These are phyloP conservation scores for Drosophila pectinifera DNA, from an alignment of 1,140 invertebrate species.

Conservation along the genomic window DNA sequence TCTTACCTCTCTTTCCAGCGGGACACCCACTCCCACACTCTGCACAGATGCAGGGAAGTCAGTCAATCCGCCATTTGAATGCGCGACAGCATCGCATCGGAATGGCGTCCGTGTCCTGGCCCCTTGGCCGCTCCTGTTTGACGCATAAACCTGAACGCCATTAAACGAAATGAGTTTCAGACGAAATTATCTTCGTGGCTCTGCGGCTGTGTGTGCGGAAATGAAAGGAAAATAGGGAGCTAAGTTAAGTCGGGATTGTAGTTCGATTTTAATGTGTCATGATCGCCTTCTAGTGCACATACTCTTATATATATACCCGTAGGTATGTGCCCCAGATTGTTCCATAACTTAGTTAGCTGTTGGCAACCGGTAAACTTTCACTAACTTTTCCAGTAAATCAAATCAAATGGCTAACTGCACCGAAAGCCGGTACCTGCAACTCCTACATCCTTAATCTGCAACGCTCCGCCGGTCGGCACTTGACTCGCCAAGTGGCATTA, in stretches of 20 bases:
- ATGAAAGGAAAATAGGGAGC: slow-evolving; percentile 12
- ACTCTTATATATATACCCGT: no score
- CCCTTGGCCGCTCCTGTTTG: slow-evolving; percentile 57
- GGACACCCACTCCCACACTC: slow-evolving; percentile 12
- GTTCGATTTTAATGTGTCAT: slow-evolving; percentile 70
- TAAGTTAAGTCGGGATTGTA: slow-evolving; percentile 23
- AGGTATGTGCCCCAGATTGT: slow-evolving; percentile 49
- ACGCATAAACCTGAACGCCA: slow-evolving; percentile 78
- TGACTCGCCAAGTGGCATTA: slow-evolving; percentile 75
- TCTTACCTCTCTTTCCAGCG: slow-evolving; percentile 7
- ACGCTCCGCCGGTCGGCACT: slow-evolving; percentile 21
- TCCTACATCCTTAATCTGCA: slow-evolving; percentile 17
- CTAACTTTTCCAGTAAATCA: slow-evolving; percentile 77
- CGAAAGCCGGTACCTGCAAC: slow-evolving; percentile 22
- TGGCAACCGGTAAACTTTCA: slow-evolving; percentile 69
- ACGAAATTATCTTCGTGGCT: slow-evolving; percentile 66
- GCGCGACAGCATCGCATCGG: slow-evolving; percentile 73
- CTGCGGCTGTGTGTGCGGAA: slow-evolving; percentile 6
- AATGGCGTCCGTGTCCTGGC: slow-evolving; percentile 56
- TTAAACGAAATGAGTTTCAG: slow-evolving; percentile 83
- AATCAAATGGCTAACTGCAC: slow-evolving; percentile 68
- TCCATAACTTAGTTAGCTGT: slow-evolving; percentile 75
- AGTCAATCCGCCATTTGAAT: slow-evolving; percentile 82
- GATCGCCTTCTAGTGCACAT: slow-evolving; percentile 53
- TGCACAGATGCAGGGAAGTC: slow-evolving; percentile 46